Evolutionary conservation across 1,140 invertebrate species (phyloP).

Genomic region (Diabrotica undecimpunctata): DNA sequence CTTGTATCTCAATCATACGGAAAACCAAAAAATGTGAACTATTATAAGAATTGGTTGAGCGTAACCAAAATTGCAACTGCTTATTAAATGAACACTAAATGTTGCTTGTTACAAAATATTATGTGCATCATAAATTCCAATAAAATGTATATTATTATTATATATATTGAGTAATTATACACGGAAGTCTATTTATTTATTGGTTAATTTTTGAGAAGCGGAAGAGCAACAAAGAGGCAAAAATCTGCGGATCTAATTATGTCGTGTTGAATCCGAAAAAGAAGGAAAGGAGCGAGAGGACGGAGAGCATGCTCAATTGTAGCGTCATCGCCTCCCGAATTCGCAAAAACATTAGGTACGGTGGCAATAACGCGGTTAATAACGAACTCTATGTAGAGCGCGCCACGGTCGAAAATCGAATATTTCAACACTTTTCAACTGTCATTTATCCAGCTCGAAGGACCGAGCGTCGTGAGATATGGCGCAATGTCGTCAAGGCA

Average conservation of each 20-base stretch:
- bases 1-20: too few species aligned
- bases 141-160: too few species aligned
- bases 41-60: too few species aligned
- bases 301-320: neutral
- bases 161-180: too few species aligned
- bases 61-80: too few species aligned
- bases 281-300: neutral
- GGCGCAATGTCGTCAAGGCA: conserved; percentile 37
- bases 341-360: neutral
- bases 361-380: conserved; percentile 1
- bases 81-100: too few species aligned
- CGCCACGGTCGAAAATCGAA: neutral
- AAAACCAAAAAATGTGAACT: too few species aligned
- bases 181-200: too few species aligned
- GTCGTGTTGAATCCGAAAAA: neutral
- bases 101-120: too few species aligned
- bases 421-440: neutral
- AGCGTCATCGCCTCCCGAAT: neutral
- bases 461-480: conserved; percentile 1
- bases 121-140: too few species aligned
- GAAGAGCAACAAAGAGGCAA: neutral
- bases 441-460: neutral
- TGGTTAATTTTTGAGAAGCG: too few species aligned
- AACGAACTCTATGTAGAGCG: neutral
- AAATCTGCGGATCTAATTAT: neutral